Evolutionary conservation across 2,797 vertebrate species (phyloP), one percentile per base, ranked within the genome.

Genomic region (Ateles fusciceps): DNA sequence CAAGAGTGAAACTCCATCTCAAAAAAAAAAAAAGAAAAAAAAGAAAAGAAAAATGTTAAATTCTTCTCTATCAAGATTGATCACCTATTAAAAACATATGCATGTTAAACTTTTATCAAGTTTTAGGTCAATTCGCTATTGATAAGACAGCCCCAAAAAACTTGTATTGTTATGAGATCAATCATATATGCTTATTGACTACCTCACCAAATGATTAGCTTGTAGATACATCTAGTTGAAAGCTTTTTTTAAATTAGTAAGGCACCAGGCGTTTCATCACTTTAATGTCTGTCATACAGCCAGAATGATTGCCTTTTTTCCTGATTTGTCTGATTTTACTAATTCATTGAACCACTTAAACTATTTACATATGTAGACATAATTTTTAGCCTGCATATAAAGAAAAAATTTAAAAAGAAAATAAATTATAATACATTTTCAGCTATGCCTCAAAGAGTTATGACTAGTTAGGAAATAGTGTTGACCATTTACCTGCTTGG

Each of bases 341-440:
- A 59, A 83, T 46, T 94, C 15, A 59, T 21, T 81, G 36, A 94
- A n/a, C 19, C 50, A 89, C 13, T 64, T 88, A 72, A 84, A 64
- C 46, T 28, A 71, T 86, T 86, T 92, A 22, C 33, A n/a, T 85
- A 89, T 55, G 13, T 57, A 46, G 22, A 14, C 50, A 68, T 85
- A 85, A 83, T 9, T 80, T 95, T 89, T 74, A 89, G 52, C 9
- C 42, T 64, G 2, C 74, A 64, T 39, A 55, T 46, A 78, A 96
- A 84, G 48, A 84, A 87, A 91, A 84, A 52, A 50, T 68, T 92
- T 85, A 17, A 89, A 95, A 88, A 92, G 3, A 89, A 92, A 88
- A 28, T 28, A 64, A 94, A 57, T 89, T 85, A 42, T 22, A 74
- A 75, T 75, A 8, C 12, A 52, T 33, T 39, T 94, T 86, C 39